Evolutionary conservation across 64 coral and sea anemone species (phyloP).

Genomic region (Hydrozoanthus tunicans): DNA sequence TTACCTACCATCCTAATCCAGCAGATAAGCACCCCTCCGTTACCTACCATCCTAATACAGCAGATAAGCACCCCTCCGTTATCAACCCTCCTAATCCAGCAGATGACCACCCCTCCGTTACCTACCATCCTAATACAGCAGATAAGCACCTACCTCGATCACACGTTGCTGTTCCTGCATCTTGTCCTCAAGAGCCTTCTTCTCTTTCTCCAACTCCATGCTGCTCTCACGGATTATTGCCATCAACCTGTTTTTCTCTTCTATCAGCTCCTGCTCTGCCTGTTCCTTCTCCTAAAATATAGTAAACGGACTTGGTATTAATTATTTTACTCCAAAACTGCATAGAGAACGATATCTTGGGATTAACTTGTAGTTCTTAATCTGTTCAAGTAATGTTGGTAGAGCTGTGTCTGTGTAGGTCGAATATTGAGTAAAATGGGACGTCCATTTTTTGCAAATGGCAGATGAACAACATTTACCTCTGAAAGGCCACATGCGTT

Average conservation of each 20-base stretch:
- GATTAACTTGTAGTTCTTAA: no score
- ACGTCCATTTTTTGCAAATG: no score
- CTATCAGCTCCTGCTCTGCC: conserved; percentile 71
- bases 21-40: no score
- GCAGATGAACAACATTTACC: no score
- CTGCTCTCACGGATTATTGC: conserved; percentile 88
- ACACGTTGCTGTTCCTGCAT: conserved; percentile 80
- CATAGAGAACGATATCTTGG: no score
- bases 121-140: background rate
- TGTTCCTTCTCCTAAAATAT: conserved; percentile 75
- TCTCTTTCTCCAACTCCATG: conserved; percentile 72
- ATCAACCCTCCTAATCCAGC: background rate
- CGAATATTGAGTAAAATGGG: no score
- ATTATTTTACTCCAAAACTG: no score
- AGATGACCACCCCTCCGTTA: no score
- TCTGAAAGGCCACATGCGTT: no score
- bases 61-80: background rate
- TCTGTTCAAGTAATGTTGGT: no score
- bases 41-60: background rate
- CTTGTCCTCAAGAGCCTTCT: conserved; percentile 60
- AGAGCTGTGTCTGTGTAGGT: no score
- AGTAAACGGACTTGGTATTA: background rate
- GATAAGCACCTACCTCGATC: conserved; percentile 61
- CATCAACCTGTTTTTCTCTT: conserved; percentile 89
- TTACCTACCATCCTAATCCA: no score